Conservation (phyloP, 2,888 invertebrate species). For the Gymnocheta viridis region DNA sequence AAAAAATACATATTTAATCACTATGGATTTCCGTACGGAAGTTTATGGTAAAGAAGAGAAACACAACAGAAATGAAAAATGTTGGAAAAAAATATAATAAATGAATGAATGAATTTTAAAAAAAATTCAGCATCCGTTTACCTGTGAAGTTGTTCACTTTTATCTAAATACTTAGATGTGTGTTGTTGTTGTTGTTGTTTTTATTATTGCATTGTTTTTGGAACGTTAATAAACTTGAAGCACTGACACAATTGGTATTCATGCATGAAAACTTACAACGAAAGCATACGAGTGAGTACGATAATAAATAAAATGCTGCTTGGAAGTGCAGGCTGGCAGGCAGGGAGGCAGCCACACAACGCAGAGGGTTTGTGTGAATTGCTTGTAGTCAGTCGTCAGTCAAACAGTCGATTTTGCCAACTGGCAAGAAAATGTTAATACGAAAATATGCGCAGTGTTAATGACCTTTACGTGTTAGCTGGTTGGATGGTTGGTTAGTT, state of each 20-base stretch:
- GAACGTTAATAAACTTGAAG: slow-evolving; percentile 61
- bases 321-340: background rate
- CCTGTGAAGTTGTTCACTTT: slow-evolving; percentile 25
- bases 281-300: too few relatives aligned
- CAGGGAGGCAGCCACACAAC: slow-evolving; percentile 4
- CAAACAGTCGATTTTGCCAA: slow-evolving; percentile 48
- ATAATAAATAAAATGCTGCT: slow-evolving; percentile 23
- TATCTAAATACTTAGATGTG: slow-evolving; percentile 23
- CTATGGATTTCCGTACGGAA: slow-evolving; percentile 68
- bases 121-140: slow-evolving; percentile 59
- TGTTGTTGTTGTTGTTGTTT: slow-evolving; percentile 20
- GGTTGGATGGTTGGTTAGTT: slow-evolving; percentile 23
- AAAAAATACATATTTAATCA: slow-evolving; percentile 53
- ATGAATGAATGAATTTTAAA: slow-evolving; percentile 13
- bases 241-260: slow-evolving; percentile 67
- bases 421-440: slow-evolving; percentile 42
- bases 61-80: slow-evolving; percentile 36
- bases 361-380: slow-evolving; percentile 19
- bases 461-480: slow-evolving; percentile 60
- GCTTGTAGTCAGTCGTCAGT: slow-evolving; percentile 3
- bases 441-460: slow-evolving; percentile 52
- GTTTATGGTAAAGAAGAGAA: slow-evolving; percentile 43
- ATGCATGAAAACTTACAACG: slow-evolving; percentile 52
- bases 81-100: slow-evolving; percentile 8
- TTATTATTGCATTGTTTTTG: background rate